Percentiles rank a stretch among this genome's conserved stretches.
Conservation (phyloP, 2,888 invertebrate species). For the Serrognathus titanus region DNA sequence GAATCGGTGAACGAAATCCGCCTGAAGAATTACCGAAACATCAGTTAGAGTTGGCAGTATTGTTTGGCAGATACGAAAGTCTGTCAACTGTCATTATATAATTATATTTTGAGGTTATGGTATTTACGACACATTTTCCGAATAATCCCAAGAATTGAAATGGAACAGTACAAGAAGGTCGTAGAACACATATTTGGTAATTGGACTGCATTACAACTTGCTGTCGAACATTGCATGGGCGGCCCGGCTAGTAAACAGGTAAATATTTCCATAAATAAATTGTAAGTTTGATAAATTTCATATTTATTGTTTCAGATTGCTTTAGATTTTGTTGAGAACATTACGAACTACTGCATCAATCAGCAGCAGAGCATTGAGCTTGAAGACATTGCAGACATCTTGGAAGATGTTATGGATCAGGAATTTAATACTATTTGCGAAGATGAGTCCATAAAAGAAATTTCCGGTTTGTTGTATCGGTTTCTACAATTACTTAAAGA, state of each 20-base stretch:
- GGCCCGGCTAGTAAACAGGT: constrained; percentile 68
- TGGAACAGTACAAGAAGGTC: constrained; percentile 56
- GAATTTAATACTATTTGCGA: constrained; percentile 71
- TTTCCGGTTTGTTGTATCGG: constrained; percentile 55
- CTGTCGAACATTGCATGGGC: constrained; percentile 73
- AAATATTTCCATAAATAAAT: constrained; percentile 18
- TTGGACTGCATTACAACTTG: constrained; percentile 68
- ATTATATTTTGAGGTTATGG: too few relatives aligned
- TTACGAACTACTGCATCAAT: constrained; percentile 59
- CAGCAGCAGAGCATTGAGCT: constrained; percentile 56
- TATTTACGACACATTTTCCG: neutral
- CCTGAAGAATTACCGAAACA: too few relatives aligned
- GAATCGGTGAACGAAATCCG: too few relatives aligned
- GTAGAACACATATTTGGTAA: constrained; percentile 67
- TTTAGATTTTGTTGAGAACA: constrained; percentile 61
- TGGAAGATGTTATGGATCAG: constrained; percentile 70
- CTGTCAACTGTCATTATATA: neutral
- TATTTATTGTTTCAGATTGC: constrained; percentile 53
- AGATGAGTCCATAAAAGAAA: constrained; percentile 66
- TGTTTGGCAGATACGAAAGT: too few relatives aligned
- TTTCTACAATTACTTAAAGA: constrained; percentile 57
- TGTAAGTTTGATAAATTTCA: neutral
- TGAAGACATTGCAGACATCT: constrained; percentile 59
- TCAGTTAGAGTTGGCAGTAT: too few relatives aligned
- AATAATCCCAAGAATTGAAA: too few relatives aligned